phyloP scores from a whole-genome alignment of 2,888 invertebrate species.

The Limnephilus rhombicus region DNA sequence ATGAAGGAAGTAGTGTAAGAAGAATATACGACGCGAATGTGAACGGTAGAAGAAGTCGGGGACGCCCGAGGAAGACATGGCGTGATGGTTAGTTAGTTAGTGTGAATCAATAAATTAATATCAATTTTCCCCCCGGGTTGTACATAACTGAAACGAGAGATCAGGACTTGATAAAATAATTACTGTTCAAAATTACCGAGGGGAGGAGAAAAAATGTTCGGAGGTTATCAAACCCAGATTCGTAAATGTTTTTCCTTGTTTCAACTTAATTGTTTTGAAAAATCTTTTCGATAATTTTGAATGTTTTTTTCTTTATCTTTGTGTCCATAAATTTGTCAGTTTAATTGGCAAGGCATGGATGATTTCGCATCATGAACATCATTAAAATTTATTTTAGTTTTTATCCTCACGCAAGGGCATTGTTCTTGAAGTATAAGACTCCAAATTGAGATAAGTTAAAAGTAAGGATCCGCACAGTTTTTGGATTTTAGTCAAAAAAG shows the following conservation, averaged over 20 bases:
- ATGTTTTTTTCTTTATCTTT: neutral
- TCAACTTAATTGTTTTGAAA: neutral
- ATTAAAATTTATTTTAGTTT: neutral
- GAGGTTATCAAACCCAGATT: neutral
- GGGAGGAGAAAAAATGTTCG: neutral
- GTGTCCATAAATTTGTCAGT: neutral
- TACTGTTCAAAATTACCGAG: neutral
- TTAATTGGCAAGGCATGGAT: neutral
- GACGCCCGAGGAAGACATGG: too few species aligned
- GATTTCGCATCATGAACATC: neutral
- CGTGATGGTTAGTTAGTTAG: too few species aligned
- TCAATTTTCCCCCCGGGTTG: neutral
- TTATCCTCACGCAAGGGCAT: neutral
- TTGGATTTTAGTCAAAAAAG: neutral
- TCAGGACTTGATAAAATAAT: neutral
- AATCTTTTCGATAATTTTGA: neutral
- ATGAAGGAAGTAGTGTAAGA: too few species aligned
- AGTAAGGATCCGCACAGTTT: neutral
- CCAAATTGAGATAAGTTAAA: neutral
- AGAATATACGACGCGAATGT: too few species aligned
- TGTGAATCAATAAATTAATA: neutral
- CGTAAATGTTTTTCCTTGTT: neutral
- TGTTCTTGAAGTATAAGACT: neutral
- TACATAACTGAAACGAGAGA: neutral
- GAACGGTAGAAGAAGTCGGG: too few species aligned